These are phyloP conservation scores for Hyperoplus lanceolatus DNA, from an alignment of 2,797 vertebrate genomes.

Conservation along the genomic window DNA sequence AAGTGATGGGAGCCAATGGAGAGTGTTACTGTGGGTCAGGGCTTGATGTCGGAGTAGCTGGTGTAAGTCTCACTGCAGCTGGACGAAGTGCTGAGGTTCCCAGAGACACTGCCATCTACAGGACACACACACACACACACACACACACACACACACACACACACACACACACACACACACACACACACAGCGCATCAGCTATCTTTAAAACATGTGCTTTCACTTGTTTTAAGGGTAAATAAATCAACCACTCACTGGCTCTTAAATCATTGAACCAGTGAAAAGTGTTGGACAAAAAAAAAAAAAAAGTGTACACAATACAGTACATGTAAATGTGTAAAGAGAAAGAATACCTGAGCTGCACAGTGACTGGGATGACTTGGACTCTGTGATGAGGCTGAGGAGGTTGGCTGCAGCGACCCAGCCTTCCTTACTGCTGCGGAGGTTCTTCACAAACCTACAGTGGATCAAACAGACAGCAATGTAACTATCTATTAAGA, in stretches of 20 bases:
- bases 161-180: too few species aligned
- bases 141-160: too few species aligned
- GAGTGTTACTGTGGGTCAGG: slow-evolving; percentile 76
- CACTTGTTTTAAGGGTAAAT: too few species aligned
- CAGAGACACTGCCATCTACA: slow-evolving; percentile 92
- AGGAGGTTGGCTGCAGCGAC: slow-evolving; percentile 90
- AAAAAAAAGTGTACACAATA: too few species aligned
- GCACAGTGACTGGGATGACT: slow-evolving; percentile 93
- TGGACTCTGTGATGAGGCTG: slow-evolving; percentile 90
- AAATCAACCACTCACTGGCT: too few species aligned
- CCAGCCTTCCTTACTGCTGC: slow-evolving; percentile 91
- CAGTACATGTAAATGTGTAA: too few species aligned
- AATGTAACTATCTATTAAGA: not conserved
- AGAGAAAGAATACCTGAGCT: slow-evolving; percentile 87
- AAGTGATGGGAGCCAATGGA: not conserved
- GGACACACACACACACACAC: slow-evolving; percentile 46
- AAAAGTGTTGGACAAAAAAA: not conserved
- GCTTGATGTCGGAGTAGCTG: slow-evolving; percentile 91
- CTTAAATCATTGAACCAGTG: not conserved
- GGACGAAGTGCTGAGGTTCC: slow-evolving; percentile 94
- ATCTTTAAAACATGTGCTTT: too few species aligned
- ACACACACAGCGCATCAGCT: too few species aligned
- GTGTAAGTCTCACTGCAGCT: slow-evolving; percentile 95
- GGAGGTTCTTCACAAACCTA: slow-evolving; percentile 95
- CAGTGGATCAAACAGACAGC: slow-evolving; percentile 22